A percentile compares a stretch with the other conserved stretches of the same genome.
These are phyloP conservation scores for Phyllotreta cruciferae DNA, from an alignment of 2,888 invertebrate genomes.

Conservation along the genomic window DNA sequence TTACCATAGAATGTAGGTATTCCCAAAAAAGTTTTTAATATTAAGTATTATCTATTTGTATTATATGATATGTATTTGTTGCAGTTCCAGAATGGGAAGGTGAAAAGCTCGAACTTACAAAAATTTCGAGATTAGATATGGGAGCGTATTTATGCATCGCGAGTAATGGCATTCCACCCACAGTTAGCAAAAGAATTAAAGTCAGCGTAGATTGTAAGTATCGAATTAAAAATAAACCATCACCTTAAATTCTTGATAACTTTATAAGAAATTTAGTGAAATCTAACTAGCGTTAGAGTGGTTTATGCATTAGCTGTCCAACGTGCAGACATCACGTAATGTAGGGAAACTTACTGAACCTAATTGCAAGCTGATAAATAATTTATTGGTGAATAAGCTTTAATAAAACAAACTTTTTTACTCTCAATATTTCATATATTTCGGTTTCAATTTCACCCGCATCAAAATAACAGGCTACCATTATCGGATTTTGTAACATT, in stretches of 20 bases:
- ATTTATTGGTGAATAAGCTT: no score
- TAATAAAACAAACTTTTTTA: no score
- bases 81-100: conserved; percentile 86
- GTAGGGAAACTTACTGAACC: no score
- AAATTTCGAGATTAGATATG: conserved; percentile 89
- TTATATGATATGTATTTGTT: conserved; percentile 43
- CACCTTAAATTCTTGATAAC: background rate
- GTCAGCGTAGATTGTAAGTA: conserved; percentile 94
- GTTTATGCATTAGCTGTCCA: conserved; percentile 56
- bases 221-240: background rate
- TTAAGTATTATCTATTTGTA: no score
- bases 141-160: conserved; percentile 93
- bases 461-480: no score
- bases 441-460: no score
- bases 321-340: conserved; percentile 54
- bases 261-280: background rate
- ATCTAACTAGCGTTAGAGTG: conserved; percentile 17
- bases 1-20: conserved; percentile 19
- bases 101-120: conserved; percentile 80
- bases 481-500: conserved; percentile 5
- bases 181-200: conserved; percentile 90
- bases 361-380: no score
- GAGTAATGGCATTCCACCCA: conserved; percentile 87
- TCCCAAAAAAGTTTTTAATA: no score
- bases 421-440: no score